Conservation (phyloP, 2,113 vertebrate species). For the Pterocles orientalis region DNA sequence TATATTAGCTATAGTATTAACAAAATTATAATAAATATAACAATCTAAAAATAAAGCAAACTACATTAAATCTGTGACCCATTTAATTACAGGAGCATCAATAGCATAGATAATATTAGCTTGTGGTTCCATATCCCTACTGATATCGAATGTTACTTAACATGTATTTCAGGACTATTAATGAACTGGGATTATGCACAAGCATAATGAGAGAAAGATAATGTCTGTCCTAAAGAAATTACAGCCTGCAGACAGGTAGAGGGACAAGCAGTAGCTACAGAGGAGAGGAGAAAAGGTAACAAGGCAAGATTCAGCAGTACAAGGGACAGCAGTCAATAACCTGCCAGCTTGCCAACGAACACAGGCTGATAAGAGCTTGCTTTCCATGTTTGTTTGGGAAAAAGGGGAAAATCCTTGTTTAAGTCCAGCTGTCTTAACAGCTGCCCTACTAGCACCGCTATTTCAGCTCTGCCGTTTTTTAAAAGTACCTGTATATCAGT, state of each 20-base stretch:
- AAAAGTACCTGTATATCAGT: background rate
- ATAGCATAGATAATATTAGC: background rate
- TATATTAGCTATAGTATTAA: background rate
- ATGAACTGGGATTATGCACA: background rate
- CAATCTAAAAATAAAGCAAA: background rate
- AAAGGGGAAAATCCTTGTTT: background rate
- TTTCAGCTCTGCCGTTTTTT: background rate
- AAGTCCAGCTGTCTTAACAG: background rate
- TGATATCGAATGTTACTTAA: background rate
- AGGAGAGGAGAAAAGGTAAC: background rate
- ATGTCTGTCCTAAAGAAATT: background rate
- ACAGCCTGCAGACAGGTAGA: background rate
- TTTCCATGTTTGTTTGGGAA: background rate
- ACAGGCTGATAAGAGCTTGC: background rate
- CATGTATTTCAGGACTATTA: background rate
- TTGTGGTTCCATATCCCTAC: background rate
- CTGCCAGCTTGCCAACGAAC: background rate
- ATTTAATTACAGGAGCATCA: background rate
- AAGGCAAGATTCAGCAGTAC: background rate
- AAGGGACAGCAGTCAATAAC: background rate
- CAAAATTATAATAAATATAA: background rate
- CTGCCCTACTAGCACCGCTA: background rate
- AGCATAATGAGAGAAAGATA: rapidly evolving
- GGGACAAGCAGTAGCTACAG: background rate
- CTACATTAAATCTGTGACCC: background rate